Base-by-base conservation (phyloP, 2,113 vertebrate genomes). In the Podocnemis expansa region DNA sequence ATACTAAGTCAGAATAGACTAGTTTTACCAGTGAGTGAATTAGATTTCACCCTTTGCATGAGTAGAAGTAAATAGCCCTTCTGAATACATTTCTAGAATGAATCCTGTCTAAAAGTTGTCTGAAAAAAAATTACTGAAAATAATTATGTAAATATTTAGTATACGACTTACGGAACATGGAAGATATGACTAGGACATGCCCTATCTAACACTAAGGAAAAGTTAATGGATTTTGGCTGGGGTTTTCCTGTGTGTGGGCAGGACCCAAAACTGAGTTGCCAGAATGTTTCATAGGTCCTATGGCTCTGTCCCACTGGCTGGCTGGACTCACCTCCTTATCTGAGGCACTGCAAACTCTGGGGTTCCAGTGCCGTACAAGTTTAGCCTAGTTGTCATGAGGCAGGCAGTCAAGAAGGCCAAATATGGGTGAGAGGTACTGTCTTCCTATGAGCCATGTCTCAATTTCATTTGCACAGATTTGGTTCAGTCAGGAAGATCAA, bases 51-150 rank as follows among this genome's bases (percentile, higher is more conserved):
- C 21, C 22, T 24, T 41, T 73, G n/a, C 21, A 41, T 73, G 54
- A 41, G 54, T 51, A 22, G 34, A 89, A 83, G 12, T 13, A n/a
- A 29, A 1, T 43, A 5, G 21, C 51, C 88, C 21, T 75, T 93
- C 58, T 43, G 55, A 89, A 80, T 1, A 91, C 16, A 52, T 60
- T 94, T 88, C 49, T 43, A 29, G 17, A 94, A 67, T 47, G 58
- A 80, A 45, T 24, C 78, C n/a, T 34, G n/a, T 67, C 78, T 54
- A 63, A 85, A 89, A 90, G n/a, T n/a, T 41, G 63, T 84, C 6
- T 21, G 51, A 16, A 54, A 29, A 91, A 82, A 75, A 67, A n/a
- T 47, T 4, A 80, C 11, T 81, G 29, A 81, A 75, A 92, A 75
- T 89, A 0, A 52, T n/a, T n/a, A n/a, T n/a, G n/a, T n/a, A n/a